phyloP scores from a whole-genome alignment of 2,888 invertebrate species.

The Smittia aterrima region DNA sequence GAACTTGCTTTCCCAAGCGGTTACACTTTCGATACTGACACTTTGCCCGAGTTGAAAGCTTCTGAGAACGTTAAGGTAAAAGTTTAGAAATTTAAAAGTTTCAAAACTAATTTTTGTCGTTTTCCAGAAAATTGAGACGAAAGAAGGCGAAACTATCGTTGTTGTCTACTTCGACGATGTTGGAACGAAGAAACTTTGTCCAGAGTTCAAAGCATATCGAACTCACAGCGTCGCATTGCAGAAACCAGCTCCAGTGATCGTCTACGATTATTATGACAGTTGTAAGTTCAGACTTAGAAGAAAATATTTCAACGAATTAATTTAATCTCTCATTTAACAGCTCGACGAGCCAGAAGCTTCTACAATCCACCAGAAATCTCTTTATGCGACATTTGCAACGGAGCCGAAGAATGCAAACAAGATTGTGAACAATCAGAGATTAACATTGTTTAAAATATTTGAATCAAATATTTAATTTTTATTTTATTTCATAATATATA shows the following conservation, averaged over 20 bases:
- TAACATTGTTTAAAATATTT: no score
- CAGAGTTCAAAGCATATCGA: slow-evolving; percentile 78
- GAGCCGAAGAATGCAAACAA: no score
- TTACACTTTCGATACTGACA: slow-evolving; percentile 77
- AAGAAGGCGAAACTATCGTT: slow-evolving; percentile 62
- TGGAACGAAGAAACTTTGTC: slow-evolving; percentile 65
- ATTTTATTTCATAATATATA: no score
- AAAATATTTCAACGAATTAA: no score
- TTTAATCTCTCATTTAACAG: no score
- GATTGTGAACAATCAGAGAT: no score
- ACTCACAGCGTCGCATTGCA: slow-evolving; percentile 82
- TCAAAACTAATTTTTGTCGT: slow-evolving; percentile 46
- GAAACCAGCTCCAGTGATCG: slow-evolving; percentile 78
- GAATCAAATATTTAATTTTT: no score
- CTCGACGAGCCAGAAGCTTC: no score
- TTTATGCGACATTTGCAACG: no score
- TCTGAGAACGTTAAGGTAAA: slow-evolving; percentile 55
- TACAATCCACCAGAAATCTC: no score
- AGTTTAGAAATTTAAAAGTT: slow-evolving; percentile 43
- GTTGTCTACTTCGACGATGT: slow-evolving; percentile 73
- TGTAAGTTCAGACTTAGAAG: no score
- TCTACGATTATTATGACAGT: slow-evolving; percentile 90
- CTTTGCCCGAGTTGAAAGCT: slow-evolving; percentile 60
- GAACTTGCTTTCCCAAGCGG: slow-evolving; percentile 88
- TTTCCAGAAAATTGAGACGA: slow-evolving; percentile 67